phyloP scores from a whole-genome alignment of 1,140 invertebrate genomes.

The Brachionus koreanus region DNA sequence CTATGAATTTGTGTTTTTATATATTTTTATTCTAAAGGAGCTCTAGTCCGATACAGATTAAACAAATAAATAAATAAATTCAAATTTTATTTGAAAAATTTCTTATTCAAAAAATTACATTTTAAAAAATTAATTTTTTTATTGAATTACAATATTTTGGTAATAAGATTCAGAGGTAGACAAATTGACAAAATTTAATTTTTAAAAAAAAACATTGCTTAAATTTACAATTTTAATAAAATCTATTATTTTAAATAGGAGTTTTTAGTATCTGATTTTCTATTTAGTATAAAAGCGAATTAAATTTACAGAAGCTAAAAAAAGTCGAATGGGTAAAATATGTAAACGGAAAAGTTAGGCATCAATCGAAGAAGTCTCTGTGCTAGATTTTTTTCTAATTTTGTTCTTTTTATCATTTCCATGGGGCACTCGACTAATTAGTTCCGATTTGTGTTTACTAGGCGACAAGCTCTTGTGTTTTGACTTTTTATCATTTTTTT shows the following conservation, averaged over 20 bases:
- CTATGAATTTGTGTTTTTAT: too few species aligned
- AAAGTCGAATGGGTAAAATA: not conserved
- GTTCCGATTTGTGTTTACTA: slow-evolving; percentile 5
- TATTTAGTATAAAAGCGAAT: not conserved
- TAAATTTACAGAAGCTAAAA: not conserved
- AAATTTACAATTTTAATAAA: not conserved
- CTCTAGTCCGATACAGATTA: too few species aligned
- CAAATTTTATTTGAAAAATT: not conserved
- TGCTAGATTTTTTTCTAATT: not conserved
- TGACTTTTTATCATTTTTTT: not conserved
- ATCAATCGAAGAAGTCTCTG: slow-evolving; percentile 20
- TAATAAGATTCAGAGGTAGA: not conserved
- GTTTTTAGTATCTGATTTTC: too few species aligned
- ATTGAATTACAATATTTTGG: not conserved
- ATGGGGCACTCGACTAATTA: not conserved
- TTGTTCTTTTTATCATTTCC: slow-evolving; percentile 4
- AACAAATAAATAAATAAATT: not conserved
- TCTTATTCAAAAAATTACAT: not conserved
- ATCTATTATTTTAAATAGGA: too few species aligned
- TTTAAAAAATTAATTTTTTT: not conserved
- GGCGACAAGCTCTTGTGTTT: slow-evolving; percentile 1
- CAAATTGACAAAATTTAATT: not conserved
- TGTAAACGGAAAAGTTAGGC: not conserved
- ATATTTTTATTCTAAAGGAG: too few species aligned
- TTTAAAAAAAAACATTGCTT: not conserved